phyloP scores from a whole-genome alignment of 2,888 invertebrate species.

The Mantis religiosa region DNA sequence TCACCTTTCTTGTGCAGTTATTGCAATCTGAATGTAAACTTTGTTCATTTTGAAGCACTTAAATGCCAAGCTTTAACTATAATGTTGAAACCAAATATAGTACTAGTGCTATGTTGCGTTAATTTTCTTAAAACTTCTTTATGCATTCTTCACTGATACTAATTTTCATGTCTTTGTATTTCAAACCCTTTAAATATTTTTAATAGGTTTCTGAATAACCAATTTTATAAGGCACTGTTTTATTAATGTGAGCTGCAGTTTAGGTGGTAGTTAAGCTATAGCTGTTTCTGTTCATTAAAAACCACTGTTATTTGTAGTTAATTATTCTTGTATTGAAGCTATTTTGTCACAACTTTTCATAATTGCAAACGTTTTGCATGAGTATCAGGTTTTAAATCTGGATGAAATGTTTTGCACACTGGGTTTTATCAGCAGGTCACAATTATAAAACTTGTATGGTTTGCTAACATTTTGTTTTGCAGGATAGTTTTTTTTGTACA shows the following conservation, averaged over 20 bases:
- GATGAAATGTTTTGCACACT: background rate
- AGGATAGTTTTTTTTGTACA: too few species aligned
- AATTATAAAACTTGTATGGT: too few species aligned
- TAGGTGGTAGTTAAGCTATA: background rate
- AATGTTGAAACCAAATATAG: background rate
- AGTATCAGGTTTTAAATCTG: background rate
- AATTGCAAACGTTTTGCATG: background rate
- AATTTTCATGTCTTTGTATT: background rate
- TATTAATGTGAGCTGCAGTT: background rate
- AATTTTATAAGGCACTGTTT: background rate
- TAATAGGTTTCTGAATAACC: background rate
- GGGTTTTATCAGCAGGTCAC: too few species aligned
- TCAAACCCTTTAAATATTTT: background rate
- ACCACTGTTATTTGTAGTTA: background rate
- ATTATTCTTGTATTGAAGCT: background rate
- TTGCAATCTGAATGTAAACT: background rate
- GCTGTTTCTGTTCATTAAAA: background rate
- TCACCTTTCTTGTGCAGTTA: background rate
- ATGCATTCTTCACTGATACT: background rate
- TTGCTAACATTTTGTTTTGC: too few species aligned
- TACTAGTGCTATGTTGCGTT: background rate
- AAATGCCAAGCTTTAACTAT: background rate
- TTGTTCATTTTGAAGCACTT: background rate
- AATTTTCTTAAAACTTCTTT: background rate
- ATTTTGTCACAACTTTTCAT: background rate